Evolutionary conservation across 2,113 vertebrate genomes (phyloP), one percentile per base, ranked within the genome.

Genomic region (Xenus cinereus): DNA sequence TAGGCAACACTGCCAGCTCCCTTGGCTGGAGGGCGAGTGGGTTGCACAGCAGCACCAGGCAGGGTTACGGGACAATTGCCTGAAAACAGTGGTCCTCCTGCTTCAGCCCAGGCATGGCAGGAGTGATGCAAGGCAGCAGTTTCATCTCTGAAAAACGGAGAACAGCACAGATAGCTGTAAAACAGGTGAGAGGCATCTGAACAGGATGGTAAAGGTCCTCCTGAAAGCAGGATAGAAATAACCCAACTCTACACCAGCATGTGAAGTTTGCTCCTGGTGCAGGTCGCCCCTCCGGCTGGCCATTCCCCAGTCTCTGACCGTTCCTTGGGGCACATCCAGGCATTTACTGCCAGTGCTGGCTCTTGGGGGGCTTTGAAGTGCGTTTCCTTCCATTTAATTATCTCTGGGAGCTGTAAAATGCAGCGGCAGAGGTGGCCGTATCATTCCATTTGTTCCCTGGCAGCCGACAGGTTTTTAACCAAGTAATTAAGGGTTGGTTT

Each of bases 401-500:
- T 59, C 46, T 78, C 88, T 51, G 68, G 60, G 72, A 94, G n/a
- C 87, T 86, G 26, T 69, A 51, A 83, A 90, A 41, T 19, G 33
- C 8, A 2, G 50, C 5, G 1, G 67, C 63, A 90, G 72, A 84
- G 57, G 23, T 75, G 90, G 45, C 77, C 60, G 59, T 69, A 83
- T 73, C 62, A 43, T 48, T 85, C 69, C 45, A 39, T 96, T 97
- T 85, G 50, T 67, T 89, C 63, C 64, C 39, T 1, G 4, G 69
- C 24, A 85, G 92, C 90, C 0, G 0, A n/a, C 1, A 54, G 80
- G 67, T 71, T 95, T 97, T 95, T 95, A 93, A 95, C 89, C 84
- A 93, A 93, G 89, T 93, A 97, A 96, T 97, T 95, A 91, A 91
- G 72, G 75, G 59, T 48, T 97, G 87, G 74, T 89, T 97, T 85